Evolutionary conservation across 1,140 invertebrate genomes (phyloP), one percentile per base, ranked within the genome.

Genomic region (Meloidogyne hapla): DNA sequence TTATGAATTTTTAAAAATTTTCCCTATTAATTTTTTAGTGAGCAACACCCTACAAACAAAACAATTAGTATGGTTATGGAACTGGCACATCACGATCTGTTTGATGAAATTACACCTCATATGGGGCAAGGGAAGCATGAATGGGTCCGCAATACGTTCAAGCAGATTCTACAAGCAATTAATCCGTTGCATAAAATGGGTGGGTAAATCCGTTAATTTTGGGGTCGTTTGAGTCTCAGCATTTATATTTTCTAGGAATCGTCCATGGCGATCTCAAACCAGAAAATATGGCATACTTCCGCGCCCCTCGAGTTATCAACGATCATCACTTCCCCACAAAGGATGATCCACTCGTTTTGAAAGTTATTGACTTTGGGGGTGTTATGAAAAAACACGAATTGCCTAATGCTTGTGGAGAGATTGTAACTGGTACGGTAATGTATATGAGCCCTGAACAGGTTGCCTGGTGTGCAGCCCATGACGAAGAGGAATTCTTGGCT

Each of bases 381-480:
- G 48, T 64, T 9, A 73, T 73, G 42, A 56, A 61, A 56, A 23
- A 23, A 15, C 25, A 61, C 0, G 28, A 25, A 13, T 25, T 73
- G 23, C 18, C 23, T 26, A 73, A 33, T 2, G 71, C 71, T n/a
- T 73, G 71, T 38, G 26, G 56, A 63, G 71, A 73, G 23, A 63
- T 73, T 33, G 71, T 73, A 12, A 73, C 71, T 9, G 71, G 71
- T 13, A 73, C 71, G n/a, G 40, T 73, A 8, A 73, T 73, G 71
- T 73, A 73, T 23, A 73, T 73, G 71, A 73, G 71, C 26, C 71
- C 71, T 13, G 71, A 73, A 38, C 71, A 73, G 40, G 56, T 73
- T n/a, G 71, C 56, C 21, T 73, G 71, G 71, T 73, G 71, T 12
- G 71, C 40, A 28, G 45, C 69, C 26, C 71, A 64, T 8, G 12